Evolutionary conservation across 2,797 vertebrate species (phyloP).

Genomic region (Manis crassicaudata): DNA sequence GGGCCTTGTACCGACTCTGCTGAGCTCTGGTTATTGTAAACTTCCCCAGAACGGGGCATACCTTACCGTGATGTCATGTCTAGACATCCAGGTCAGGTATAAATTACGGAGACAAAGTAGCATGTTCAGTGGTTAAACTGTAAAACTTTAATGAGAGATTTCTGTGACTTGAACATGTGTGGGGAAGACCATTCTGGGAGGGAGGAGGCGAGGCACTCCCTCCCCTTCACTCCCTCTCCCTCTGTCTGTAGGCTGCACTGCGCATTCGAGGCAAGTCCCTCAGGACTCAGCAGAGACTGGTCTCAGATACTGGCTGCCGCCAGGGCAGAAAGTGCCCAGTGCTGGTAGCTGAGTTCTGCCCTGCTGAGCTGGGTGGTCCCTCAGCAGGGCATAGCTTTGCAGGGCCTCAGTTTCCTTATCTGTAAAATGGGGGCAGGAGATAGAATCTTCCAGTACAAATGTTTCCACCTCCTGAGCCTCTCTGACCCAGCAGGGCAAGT

Average conservation of each 20-base stretch:
- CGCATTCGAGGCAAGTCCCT: constrained; percentile 4
- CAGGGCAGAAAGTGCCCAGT: accelerated
- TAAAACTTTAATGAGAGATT: constrained; percentile 87
- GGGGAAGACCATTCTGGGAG: constrained; percentile 73
- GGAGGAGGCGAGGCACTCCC: constrained; percentile 60
- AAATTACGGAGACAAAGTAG: constrained; percentile 86
- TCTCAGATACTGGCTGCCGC: background rate
- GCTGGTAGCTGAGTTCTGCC: background rate
- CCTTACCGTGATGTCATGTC: constrained; percentile 88
- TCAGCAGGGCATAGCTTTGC: background rate
- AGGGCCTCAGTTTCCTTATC: background rate
- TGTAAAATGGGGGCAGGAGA: background rate
- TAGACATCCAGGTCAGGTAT: constrained; percentile 89
- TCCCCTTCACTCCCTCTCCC: constrained; percentile 80
- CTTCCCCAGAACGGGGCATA: constrained; percentile 84
- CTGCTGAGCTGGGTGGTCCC: background rate
- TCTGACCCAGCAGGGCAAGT: background rate
- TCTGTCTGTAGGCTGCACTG: background rate
- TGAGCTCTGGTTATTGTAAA: constrained; percentile 86
- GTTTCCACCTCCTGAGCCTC: background rate
- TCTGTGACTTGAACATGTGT: constrained; percentile 81
- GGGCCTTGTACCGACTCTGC: background rate
- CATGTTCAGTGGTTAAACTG: constrained; percentile 84
- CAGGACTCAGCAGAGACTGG: constrained; percentile 43
- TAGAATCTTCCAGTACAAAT: background rate